These are phyloP conservation scores for Masticophis lateralis DNA, from an alignment of 2,797 vertebrate species.

Conservation along the genomic window DNA sequence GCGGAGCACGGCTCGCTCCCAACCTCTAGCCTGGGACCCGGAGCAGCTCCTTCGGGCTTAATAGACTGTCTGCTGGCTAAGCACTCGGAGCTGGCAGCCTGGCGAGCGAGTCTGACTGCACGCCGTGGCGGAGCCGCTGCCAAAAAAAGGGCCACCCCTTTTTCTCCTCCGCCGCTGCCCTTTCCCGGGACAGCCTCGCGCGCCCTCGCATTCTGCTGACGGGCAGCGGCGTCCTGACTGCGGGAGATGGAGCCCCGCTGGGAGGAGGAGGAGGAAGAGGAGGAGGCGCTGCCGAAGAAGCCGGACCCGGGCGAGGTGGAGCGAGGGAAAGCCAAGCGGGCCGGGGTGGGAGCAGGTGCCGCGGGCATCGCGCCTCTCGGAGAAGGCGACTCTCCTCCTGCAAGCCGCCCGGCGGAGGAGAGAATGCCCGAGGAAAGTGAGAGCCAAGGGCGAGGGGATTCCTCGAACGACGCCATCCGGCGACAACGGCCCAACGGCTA, in stretches of 20 bases:
- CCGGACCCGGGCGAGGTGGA: accelerated
- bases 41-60: not conserved
- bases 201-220: not conserved
- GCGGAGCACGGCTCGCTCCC: not conserved
- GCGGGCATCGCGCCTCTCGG: not conserved
- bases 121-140: not conserved
- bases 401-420: not conserved
- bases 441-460: not conserved
- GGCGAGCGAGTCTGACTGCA: not conserved
- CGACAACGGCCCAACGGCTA: not conserved
- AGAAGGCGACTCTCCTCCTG: not conserved
- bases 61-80: not conserved
- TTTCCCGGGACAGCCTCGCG: not conserved
- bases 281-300: constrained; percentile 10
- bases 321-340: constrained; percentile 6
- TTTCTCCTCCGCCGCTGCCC: not conserved
- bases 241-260: constrained; percentile 4
- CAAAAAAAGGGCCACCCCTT: constrained; percentile 5
- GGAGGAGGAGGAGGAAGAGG: not conserved
- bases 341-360: not conserved
- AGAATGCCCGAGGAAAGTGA: not conserved
- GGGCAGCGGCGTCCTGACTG: not conserved
- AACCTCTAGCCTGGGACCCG: not conserved
- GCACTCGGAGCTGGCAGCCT: not conserved
- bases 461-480: not conserved